These are phyloP conservation scores for Zaprionus davidi DNA, from an alignment of 1,140 invertebrate species.

Conservation along the genomic window DNA sequence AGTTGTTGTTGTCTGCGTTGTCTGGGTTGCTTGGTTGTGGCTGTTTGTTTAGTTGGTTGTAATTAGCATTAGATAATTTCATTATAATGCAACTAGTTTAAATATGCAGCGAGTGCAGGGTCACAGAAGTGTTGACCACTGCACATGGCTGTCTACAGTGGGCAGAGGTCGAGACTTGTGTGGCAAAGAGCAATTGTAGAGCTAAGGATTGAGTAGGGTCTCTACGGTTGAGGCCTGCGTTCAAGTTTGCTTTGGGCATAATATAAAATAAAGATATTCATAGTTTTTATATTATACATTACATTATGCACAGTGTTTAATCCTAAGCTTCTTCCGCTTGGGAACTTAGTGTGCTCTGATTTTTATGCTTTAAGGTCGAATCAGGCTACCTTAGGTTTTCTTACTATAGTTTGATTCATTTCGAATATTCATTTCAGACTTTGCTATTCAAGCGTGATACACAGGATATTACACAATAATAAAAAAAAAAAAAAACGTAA, in stretches of 20 bases:
- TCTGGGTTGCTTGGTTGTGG: constrained; percentile 27
- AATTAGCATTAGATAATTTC: constrained; percentile 76
- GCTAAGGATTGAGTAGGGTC: not conserved
- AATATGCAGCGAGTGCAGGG: constrained; percentile 57
- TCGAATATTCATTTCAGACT: constrained; percentile 43
- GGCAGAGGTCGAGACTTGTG: not conserved
- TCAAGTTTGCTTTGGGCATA: no score
- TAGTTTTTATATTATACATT: no score
- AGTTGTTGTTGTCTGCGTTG: constrained; percentile 18
- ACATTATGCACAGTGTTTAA: no score
- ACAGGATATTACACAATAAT: no score
- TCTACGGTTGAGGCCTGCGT: no score
- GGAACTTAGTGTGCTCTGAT: no score
- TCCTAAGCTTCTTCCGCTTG: no score
- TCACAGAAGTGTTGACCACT: constrained; percentile 7
- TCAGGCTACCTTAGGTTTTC: no score
- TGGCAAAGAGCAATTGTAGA: not conserved
- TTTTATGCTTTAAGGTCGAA: not conserved
- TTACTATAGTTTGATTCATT: no score
- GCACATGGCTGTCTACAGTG: not conserved
- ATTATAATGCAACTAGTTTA: constrained; percentile 72
- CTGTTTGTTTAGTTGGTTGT: constrained; percentile 50
- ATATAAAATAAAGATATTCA: no score
- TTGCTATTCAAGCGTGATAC: no score
- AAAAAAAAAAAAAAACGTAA: no score